These are phyloP conservation scores for Dendronephthya gigantea DNA, from an alignment of 64 coral and sea anemone species.

Conservation along the genomic window DNA sequence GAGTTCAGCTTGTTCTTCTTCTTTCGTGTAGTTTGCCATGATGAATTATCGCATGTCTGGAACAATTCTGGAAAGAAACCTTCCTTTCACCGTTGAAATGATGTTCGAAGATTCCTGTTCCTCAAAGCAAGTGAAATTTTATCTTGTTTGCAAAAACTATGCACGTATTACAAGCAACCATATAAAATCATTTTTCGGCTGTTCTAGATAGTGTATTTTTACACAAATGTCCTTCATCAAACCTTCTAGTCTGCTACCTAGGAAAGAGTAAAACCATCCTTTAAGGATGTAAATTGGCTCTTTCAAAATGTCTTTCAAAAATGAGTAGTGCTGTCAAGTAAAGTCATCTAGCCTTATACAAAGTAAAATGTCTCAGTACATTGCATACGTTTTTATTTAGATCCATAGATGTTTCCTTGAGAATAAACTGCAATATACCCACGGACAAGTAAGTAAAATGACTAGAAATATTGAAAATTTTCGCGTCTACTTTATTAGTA, in stretches of 20 bases:
- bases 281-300: no score
- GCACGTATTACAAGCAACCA: neutral
- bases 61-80: neutral
- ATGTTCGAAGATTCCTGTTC: neutral
- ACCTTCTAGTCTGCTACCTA: no score
- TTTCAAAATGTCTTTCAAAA: no score
- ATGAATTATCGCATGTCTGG: slow-evolving; percentile 21
- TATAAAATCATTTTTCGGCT: no score
- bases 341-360: no score
- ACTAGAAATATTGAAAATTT: no score
- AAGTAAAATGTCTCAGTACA: no score
- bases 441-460: neutral
- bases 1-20: neutral
- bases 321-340: no score
- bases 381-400: neutral
- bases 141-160: neutral
- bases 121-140: neutral
- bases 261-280: no score
- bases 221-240: no score
- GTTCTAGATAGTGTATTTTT: no score
- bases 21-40: slow-evolving; percentile 1
- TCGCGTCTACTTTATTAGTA: no score
- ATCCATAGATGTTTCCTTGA: neutral
- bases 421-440: neutral
- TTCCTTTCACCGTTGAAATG: neutral